Percentiles rank a stretch among this genome's conserved stretches.
phyloP scores from a whole-genome alignment of 2,888 invertebrate genomes.

The Tetheella fluctuosa region DNA sequence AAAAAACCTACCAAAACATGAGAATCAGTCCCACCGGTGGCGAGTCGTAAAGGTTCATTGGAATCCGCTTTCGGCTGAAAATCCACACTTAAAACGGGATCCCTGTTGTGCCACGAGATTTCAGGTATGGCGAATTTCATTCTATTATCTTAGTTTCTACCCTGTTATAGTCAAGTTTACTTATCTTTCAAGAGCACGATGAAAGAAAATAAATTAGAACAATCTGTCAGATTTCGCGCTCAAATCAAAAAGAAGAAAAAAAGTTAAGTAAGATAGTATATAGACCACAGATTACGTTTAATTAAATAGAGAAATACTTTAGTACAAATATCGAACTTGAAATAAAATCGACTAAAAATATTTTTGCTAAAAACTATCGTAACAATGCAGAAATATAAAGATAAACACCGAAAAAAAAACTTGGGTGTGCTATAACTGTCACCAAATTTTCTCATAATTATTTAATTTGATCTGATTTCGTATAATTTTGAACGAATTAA shows the following conservation, averaged over 20 bases:
- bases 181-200: neutral
- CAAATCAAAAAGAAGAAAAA: no score
- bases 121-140: conserved; percentile 99
- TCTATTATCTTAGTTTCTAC: conserved; percentile 26
- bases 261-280: no score
- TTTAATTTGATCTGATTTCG: no score
- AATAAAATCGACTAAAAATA: no score
- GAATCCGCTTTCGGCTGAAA: conserved; percentile 86
- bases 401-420: no score
- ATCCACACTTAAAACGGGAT: conserved; percentile 96
- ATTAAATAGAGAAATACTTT: neutral
- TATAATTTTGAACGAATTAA: no score
- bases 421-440: no score
- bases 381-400: no score
- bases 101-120: conserved; percentile 98
- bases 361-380: no score
- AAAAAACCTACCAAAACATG: conserved; percentile 90
- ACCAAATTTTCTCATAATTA: no score
- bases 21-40: conserved; percentile 95
- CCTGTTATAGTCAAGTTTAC: neutral
- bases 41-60: conserved; percentile 88
- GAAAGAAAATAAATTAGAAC: conserved; percentile 16
- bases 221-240: neutral
- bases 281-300: neutral
- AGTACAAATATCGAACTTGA: no score